Base-by-base conservation (phyloP, 1,140 invertebrate species). In the Drosophila setifemur region DNA sequence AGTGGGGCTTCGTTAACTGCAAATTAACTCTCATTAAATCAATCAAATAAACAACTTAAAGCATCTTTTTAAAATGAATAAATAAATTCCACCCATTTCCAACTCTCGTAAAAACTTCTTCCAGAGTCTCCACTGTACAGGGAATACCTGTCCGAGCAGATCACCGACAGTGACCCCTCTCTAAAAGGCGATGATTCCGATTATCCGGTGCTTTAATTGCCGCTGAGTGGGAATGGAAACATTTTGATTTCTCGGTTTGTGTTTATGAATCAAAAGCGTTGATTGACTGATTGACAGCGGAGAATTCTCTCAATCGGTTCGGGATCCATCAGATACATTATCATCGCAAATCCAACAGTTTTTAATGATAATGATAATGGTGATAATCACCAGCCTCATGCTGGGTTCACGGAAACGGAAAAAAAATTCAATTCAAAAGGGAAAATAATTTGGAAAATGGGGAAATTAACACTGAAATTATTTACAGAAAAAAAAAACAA, bases 291-390 rank as follows among this genome's bases (percentile, higher is more conserved):
- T 54, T 33, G 50, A 25, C 26, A 50, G 43, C 52, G 60, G 50
- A 77, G 60, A 72, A 33, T 50, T 64, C 55, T 60, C 52, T 57
- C 49, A 71, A 45, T 48, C 42, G 12, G 28, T 26, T 29, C 26
- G n/a, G n/a, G 21, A 53, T 47, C 70, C 47, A 50, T 67, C 55
- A 47, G 16, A 12, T 45, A 31, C 35, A 42, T 44, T 31, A 53
- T 54, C 19, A n/a, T 29, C 19, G n/a, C 6, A n/a, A 18, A 47
- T 39, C 29, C 14, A 35, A 12, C 14, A 37, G 28, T 52, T 48
- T 31, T 39, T 58, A 35, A 67, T 60, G 73, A 72, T 76, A 76
- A 72, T n/a, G 42, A 25, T 48, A 77, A 66, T 66, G 37, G 29
- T 57, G 66, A 52, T 70, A 71, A 71, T 76, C 47, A 72, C 52